Base-by-base conservation (phyloP, 2,113 vertebrate genomes). In the Ascaphus truei region DNA sequence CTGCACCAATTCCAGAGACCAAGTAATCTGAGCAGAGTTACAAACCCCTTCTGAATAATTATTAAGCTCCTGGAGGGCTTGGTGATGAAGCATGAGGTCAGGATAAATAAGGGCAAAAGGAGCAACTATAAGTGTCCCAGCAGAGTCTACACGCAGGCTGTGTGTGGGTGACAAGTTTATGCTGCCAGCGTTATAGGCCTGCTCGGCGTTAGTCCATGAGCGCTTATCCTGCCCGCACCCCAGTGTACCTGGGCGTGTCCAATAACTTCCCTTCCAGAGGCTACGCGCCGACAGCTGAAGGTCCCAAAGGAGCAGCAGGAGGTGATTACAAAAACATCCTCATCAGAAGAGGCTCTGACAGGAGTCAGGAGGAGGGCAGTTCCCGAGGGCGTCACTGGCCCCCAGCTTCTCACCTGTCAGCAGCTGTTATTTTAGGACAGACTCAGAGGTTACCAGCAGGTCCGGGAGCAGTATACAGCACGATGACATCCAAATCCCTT, bases 301-400 rank as follows among this genome's bases (percentile, higher is more conserved):
- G 76, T 79, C 78, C 87, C 74, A 58, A 73, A 83, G 86, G 71
- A 68, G 72, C 79, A 85, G 86, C 73, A 60, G 74, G 79, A 89
- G 90, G 89, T 89, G 45, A 51, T 33, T 61, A 61, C 52, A 92
- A 84, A 92, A 92, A 92, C 89, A 93, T 77, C 76, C 86, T 78
- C 67, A 76, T 86, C 83, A 85, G 77, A 79, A 79, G 79, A 77
- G 66, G 61, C 61, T 80, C 79, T 85, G 88, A 90, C 87, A 89
- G 83, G 80, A 91, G 88, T 92, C 88, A 90, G 77, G 75, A 73
- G 68, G 75, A 81, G 89, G 89, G 83, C 89, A 90, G 83, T 80
- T 77, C 75, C 73, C 69, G 58, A 34, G 73, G 72, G 77, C 31
- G 73, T n/a, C n/a, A n/a, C 63, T 75, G 75, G 79, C 76, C 72